Evolutionary conservation across 1,140 invertebrate species (phyloP).

Genomic region (Drosophila repletoides): DNA sequence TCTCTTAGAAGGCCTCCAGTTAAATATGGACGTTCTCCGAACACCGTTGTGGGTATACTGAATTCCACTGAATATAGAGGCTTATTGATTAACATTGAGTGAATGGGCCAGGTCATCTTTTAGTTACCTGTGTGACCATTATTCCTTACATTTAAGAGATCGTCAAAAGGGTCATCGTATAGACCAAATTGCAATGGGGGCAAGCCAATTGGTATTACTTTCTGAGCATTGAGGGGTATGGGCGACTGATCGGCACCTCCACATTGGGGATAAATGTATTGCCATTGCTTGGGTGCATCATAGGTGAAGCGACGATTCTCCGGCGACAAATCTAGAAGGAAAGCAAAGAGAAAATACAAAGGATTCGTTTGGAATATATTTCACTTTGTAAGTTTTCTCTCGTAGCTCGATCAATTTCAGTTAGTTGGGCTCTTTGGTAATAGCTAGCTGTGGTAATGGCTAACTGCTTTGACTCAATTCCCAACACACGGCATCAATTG

Average conservation of each 20-base stretch:
- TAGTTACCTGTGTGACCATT: conserved; percentile 55
- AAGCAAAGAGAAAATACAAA: neutral
- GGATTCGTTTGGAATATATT: neutral
- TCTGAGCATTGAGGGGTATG: conserved; percentile 43
- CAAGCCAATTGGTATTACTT: conserved; percentile 45
- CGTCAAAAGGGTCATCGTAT: conserved; percentile 56
- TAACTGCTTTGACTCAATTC: conserved; percentile 30
- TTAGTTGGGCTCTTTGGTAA: conserved; percentile 2
- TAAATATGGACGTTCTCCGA: conserved; percentile 45
- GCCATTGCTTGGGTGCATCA: conserved; percentile 44
- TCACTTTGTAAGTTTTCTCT: neutral
- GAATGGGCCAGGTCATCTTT: neutral
- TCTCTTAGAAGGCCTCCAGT: conserved; percentile 53
- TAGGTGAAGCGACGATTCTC: conserved; percentile 46
- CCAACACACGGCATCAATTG: neutral
- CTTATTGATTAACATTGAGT: neutral
- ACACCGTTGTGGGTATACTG: conserved; percentile 42
- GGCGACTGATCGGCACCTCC: conserved; percentile 54
- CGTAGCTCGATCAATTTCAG: neutral
- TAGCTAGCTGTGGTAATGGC: neutral
- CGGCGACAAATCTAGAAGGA: conserved; percentile 43
- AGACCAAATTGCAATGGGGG: conserved; percentile 42
- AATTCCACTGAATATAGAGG: conserved; percentile 41
- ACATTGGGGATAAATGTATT: conserved; percentile 27
- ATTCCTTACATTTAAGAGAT: conserved; percentile 44